Evolutionary conservation across 2,888 invertebrate genomes (phyloP), one percentile per base, ranked within the genome.

Genomic region (Hydropsyche betteni): DNA sequence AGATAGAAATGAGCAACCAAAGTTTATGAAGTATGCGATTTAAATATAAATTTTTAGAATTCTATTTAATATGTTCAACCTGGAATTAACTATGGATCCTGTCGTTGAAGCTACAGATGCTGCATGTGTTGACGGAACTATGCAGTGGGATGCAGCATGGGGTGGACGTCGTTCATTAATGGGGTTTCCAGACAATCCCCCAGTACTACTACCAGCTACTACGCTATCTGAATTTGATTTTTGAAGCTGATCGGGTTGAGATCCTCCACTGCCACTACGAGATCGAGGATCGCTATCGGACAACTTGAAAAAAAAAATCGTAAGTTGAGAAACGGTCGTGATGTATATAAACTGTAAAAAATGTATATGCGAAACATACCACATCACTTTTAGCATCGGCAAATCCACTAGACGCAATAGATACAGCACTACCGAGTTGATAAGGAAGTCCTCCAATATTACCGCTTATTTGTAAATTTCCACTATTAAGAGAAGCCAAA

Each of bases 401-500:
- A 64, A 79, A 74, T 33, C 81, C 80, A 80, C 80, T 80, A 79
- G 81, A 79, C 68, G 77, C 76, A 33, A 78, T 77, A 68, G 79
- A 79, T 8, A 76, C 78, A 0, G 77, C 80, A 55, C 79, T 79
- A 12, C 79, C 79, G 0, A 78, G 76, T 58, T 75, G 73, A 4
- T 51, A 73, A 5, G 74, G 77, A 3, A 69, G 68, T 12, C 55
- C 75, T 55, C 73, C 69, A 24, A 51, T 51, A 51, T 69, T 5
- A 3, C 16, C 12, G 24, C 33, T 55, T 2, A 16, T 33, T 69
- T 7, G 51, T 6, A 58, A 16, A 14, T 34, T 38, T 58, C 75
- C 78, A 69, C 81, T 78, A 69, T 84, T 83, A 24, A 85, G 82
- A 0, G 89, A 88, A 16, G 92, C 91, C 83, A 91, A 87, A 82